phyloP scores from a whole-genome alignment of 2,797 vertebrate species.

The Cygnus olor region DNA sequence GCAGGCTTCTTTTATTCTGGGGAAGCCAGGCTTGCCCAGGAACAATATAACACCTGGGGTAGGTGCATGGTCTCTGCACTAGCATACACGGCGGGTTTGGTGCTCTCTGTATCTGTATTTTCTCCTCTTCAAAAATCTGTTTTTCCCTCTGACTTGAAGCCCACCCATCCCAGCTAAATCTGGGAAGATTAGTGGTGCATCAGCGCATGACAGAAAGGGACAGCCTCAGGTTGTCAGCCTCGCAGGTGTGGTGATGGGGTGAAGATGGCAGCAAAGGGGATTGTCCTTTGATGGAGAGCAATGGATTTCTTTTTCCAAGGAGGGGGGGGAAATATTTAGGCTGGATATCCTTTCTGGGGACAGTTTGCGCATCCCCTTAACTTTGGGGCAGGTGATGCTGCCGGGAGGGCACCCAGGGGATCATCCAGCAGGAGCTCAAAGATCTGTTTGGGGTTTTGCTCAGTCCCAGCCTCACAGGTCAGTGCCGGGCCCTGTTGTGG shows the following conservation, averaged over 20 bases:
- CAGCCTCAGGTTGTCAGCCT: background rate
- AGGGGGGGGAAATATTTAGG: too few relatives aligned
- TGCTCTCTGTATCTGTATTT: background rate
- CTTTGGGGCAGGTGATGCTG: background rate
- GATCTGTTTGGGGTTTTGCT: background rate
- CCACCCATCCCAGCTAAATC: background rate
- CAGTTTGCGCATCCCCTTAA: background rate
- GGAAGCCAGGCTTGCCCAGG: background rate
- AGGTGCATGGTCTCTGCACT: rapidly evolving
- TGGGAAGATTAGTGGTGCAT: too few relatives aligned
- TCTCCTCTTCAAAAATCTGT: background rate
- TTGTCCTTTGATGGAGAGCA: background rate
- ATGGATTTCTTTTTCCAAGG: background rate
- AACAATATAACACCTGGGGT: background rate
- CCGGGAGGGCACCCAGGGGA: background rate
- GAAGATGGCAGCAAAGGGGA: background rate
- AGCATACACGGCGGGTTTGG: background rate
- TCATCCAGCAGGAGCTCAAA: background rate
- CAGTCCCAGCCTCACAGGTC: background rate
- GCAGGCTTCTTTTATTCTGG: background rate
- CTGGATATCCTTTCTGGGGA: background rate
- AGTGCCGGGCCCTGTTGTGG: background rate
- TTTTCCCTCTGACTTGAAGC: background rate
- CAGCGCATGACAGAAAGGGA: background rate
- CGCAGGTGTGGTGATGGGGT: background rate